Conservation (phyloP, 2,113 vertebrate genomes). For the Psilopsiagon aurifrons region DNA sequence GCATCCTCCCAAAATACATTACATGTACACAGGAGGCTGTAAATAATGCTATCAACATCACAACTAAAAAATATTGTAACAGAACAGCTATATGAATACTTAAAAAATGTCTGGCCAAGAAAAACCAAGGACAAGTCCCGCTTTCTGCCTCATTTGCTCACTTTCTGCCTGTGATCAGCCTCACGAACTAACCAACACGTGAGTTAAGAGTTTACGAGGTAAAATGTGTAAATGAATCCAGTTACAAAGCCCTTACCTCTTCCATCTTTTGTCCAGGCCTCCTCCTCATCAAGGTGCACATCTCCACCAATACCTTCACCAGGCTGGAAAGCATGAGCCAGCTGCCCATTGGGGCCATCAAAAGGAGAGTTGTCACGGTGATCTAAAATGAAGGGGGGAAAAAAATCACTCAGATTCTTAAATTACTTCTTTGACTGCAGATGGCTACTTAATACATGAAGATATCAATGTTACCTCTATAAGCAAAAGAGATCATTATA, state of each 20-base stretch:
- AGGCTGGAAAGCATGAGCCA: constrained; percentile 93
- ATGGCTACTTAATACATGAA: not conserved
- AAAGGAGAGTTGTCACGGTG: constrained; percentile 89
- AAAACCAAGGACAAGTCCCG: not conserved
- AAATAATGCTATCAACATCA: not conserved
- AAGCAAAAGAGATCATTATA: constrained; percentile 86
- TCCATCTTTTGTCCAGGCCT: constrained; percentile 81
- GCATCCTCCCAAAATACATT: not conserved
- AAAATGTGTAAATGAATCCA: not conserved
- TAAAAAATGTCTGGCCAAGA: not conserved
- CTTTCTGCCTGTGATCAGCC: not conserved
- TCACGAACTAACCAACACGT: not conserved
- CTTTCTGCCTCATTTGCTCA: not conserved
- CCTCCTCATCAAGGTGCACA: constrained; percentile 88
- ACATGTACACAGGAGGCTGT: not conserved
- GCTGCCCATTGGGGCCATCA: constrained; percentile 85
- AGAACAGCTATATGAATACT: not conserved
- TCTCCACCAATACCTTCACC: constrained; percentile 86
- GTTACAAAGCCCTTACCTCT: constrained; percentile 60
- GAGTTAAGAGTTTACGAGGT: rapidly evolving
- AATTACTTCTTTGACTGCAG: not conserved
- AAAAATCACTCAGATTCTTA: not conserved
- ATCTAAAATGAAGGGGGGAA: constrained; percentile 65
- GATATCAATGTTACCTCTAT: constrained; percentile 64
- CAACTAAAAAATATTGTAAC: not conserved